These are phyloP conservation scores for Gryon sp. DNA, from an alignment of 1,140 invertebrate species.

Conservation along the genomic window DNA sequence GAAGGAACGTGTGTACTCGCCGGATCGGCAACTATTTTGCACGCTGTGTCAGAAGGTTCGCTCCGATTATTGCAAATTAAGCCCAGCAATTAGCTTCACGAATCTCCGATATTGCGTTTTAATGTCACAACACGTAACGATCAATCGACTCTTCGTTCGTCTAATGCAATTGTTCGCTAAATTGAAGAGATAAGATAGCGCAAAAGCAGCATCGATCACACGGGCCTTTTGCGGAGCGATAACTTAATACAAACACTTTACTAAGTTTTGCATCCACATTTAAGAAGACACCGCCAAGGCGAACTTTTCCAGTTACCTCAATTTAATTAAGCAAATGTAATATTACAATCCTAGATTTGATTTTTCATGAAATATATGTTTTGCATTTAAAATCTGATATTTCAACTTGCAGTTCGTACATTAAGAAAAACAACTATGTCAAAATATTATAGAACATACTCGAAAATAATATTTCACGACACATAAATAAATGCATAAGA, in stretches of 20 bases:
- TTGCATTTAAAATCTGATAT: too few species aligned
- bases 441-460: too few species aligned
- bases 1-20: conserved; percentile 10
- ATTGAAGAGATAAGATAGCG: conserved; percentile 42
- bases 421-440: too few species aligned
- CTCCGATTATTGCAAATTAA: conserved; percentile 62
- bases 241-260: not conserved
- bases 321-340: not conserved
- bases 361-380: too few species aligned
- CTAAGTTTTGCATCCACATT: conserved; percentile 1
- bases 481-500: too few species aligned
- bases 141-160: conserved; percentile 44
- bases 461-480: too few species aligned
- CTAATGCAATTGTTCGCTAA: conserved; percentile 50
- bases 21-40: conserved; percentile 45
- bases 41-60: conserved; percentile 43
- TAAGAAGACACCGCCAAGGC: too few species aligned
- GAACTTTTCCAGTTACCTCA: too few species aligned
- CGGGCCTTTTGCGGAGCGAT: conserved; percentile 1
- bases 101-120: conserved; percentile 54
- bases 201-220: conserved; percentile 31
- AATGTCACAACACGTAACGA: conserved; percentile 53
- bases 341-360: not conserved
- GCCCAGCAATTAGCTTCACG: conserved; percentile 57
- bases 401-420: too few species aligned